Conservation (phyloP, 2,797 vertebrate genomes). For the Margarornis squamiger region DNA sequence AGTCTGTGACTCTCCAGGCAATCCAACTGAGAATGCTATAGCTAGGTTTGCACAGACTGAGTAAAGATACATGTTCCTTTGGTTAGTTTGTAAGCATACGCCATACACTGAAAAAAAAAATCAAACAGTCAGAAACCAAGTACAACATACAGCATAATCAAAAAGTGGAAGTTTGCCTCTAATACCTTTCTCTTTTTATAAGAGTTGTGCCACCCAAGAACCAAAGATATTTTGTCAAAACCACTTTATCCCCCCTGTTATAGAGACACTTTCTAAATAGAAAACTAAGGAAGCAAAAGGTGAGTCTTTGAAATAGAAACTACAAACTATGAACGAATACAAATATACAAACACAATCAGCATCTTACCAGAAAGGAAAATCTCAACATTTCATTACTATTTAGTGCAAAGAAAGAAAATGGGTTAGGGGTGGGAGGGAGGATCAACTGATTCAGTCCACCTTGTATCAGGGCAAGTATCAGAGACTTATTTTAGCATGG, state of each 20-base stretch:
- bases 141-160: not conserved
- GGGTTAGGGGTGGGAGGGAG: not conserved
- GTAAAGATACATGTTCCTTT: not conserved
- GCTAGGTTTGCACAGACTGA: not conserved
- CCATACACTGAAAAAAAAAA: accelerated
- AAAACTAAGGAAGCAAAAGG: not conserved
- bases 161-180: not conserved
- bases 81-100: not conserved
- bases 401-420: not conserved
- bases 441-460: not conserved
- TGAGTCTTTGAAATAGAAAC: not conserved
- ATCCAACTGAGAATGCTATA: not conserved
- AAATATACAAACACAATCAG: not conserved
- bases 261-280: not conserved
- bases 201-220: not conserved
- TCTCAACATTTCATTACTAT: not conserved
- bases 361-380: not conserved
- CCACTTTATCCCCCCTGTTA: not conserved
- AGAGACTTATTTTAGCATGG: not conserved
- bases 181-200: not conserved
- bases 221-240: not conserved
- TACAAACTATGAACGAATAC: not conserved
- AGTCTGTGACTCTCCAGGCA: not conserved
- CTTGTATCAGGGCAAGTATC: not conserved
- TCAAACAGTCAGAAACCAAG: not conserved